Evolutionary conservation across 2,888 invertebrate species (phyloP).

Genomic region (Limnephilus lunatus): DNA sequence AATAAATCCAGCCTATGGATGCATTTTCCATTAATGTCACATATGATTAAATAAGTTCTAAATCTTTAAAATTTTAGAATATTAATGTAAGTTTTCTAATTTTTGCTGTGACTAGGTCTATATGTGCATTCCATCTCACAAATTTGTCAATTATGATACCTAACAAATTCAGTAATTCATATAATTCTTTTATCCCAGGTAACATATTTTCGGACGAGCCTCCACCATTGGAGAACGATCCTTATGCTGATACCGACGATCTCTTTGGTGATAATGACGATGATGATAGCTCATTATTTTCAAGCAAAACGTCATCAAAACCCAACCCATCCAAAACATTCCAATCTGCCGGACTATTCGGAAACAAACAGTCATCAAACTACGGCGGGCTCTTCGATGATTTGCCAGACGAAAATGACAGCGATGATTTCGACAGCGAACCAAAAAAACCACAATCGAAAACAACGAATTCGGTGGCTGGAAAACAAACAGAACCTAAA

Average conservation of each 20-base stretch:
- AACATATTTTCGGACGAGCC: slow-evolving; percentile 78
- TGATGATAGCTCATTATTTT: slow-evolving; percentile 70
- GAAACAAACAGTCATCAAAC: slow-evolving; percentile 67
- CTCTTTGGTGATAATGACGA: slow-evolving; percentile 47
- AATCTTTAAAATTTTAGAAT: no score
- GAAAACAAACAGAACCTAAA: slow-evolving; percentile 31
- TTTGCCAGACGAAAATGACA: slow-evolving; percentile 65
- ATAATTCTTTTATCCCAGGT: slow-evolving; percentile 68
- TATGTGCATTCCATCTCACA: no score
- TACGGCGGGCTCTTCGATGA: slow-evolving; percentile 67
- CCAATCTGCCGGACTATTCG: slow-evolving; percentile 67
- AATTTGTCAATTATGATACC: background rate
- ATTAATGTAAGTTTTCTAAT: no score
- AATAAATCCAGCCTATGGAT: no score
- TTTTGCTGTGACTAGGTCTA: no score
- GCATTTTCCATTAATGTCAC: no score
- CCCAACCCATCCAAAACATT: background rate
- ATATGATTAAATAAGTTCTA: no score
- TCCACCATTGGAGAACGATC: slow-evolving; percentile 74
- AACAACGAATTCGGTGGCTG: background rate
- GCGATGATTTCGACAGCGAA: slow-evolving; percentile 13
- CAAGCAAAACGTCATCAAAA: slow-evolving; percentile 63
- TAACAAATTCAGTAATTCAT: background rate
- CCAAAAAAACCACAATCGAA: slow-evolving; percentile 34
- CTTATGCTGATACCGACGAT: slow-evolving; percentile 65